These are phyloP conservation scores for Erannis defoliaria DNA, from an alignment of 2,888 invertebrate species.

Conservation along the genomic window DNA sequence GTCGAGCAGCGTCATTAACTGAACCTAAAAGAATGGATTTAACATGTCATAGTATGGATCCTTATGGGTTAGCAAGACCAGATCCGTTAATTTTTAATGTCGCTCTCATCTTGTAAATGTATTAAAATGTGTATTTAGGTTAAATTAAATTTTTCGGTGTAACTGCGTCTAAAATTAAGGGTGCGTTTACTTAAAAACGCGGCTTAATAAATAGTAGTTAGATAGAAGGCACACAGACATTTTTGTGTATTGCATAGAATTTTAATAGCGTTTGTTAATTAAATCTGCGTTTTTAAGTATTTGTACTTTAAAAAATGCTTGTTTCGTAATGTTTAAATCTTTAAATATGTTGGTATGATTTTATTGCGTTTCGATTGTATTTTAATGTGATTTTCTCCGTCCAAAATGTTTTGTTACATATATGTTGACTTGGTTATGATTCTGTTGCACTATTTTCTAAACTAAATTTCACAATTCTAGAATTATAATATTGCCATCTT, in stretches of 20 bases:
- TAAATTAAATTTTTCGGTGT: constrained; percentile 6
- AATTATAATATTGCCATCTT: no score
- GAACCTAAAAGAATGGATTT: no score
- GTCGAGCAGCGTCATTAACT: no score
- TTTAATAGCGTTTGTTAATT: no score
- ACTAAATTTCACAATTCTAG: no score
- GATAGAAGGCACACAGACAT: no score
- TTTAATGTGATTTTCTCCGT: constrained; percentile 29
- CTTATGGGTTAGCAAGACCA: neutral
- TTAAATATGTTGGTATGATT: neutral
- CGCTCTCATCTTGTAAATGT: constrained; percentile 1
- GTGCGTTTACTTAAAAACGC: neutral
- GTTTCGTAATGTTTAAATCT: neutral
- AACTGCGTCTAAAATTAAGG: neutral
- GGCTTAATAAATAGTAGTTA: no score
- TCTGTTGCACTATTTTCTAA: no score
- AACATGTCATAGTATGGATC: neutral
- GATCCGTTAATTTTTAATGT: neutral
- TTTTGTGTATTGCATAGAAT: no score
- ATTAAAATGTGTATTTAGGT: constrained; percentile 7
- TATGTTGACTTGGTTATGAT: neutral
- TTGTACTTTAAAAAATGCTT: neutral
- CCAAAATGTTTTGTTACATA: constrained; percentile 15
- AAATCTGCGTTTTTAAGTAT: neutral
- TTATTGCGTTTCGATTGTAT: constrained; percentile 9